Evolutionary conservation across 2,797 vertebrate genomes (phyloP), one percentile per base, ranked within the genome.

Genomic region (Sus cebifrons): DNA sequence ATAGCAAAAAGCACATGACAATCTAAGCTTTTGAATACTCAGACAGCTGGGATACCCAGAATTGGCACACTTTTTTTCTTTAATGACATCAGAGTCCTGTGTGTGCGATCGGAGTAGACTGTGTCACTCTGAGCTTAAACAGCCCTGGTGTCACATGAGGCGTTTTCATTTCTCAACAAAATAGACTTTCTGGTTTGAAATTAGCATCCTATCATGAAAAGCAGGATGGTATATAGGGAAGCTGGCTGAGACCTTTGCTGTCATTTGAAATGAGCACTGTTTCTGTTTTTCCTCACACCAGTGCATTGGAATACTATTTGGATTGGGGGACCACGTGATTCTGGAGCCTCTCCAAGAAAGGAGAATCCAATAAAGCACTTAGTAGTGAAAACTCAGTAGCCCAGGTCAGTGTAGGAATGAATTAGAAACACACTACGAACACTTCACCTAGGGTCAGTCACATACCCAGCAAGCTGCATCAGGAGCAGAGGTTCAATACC

Each of bases 1-100:
- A 84, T 70, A 92, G 79, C 93, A 91, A 91, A 91, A 97, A 96
- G 88, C 97, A 92, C 67, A 79, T 85, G 86, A 86, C 18, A 44
- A 21, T 94, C 64, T 32, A 32, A 89, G 91, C 77, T 86, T 98
- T 97, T 96, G 89, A 97, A 95, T 70, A 91, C 65, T 88, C 84
- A 93, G 89, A 83, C 65, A 93, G 91, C 73, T 92, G 65, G 62
- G 62, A 27, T 77, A 40, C 52, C 60, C 77, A 95, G 81, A 88
- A 89, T 36, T 1, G 1, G 44, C 14, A 44, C 49, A 60, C 49
- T 81, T 96, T 93, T 96, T 96, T 96, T 89, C 70, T 94, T 94
- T 60, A 95, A 87, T 12, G 6, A 75, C 49, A 89, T 78, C 60
- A 89, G 86, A 40, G n/a, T 40, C n/a, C 78, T 67, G 70, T 86